These are phyloP conservation scores for Maccullochella peelii DNA, from an alignment of 2,113 vertebrate genomes.

Conservation along the genomic window DNA sequence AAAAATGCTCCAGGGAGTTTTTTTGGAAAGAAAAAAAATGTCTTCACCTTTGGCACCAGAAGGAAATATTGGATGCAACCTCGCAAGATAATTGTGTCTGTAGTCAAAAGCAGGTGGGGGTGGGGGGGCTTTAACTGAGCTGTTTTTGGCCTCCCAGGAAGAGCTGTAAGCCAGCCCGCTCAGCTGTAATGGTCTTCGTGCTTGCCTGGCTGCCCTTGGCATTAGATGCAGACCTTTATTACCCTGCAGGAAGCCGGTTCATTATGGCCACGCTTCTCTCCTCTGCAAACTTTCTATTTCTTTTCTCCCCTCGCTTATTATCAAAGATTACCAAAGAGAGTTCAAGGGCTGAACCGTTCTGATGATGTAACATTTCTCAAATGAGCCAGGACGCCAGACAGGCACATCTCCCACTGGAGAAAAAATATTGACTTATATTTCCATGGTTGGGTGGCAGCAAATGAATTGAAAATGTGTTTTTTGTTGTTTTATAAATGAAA, in stretches of 20 bases:
- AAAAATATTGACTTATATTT: conserved; percentile 40
- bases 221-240: conserved; percentile 79
- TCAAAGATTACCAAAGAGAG: conserved; percentile 74
- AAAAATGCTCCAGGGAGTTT: conserved; percentile 50
- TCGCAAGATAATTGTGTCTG: conserved; percentile 55
- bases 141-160: conserved; percentile 68
- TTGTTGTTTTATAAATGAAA: conserved; percentile 49
- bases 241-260: conserved; percentile 74
- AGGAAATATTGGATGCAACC: conserved; percentile 48
- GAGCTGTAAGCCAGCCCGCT: conserved; percentile 65
- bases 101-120: conserved; percentile 46
- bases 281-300: conserved; percentile 69
- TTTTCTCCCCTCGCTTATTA: conserved; percentile 58
- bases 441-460: conserved; percentile 24
- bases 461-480: conserved; percentile 36
- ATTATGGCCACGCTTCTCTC: conserved; percentile 67
- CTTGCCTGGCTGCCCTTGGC: conserved; percentile 76
- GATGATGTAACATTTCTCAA: conserved; percentile 65
- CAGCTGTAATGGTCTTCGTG: conserved; percentile 78
- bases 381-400: conserved; percentile 58
- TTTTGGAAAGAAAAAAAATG: conserved; percentile 43
- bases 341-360: conserved; percentile 59
- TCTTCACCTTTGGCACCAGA: conserved; percentile 58
- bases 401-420: conserved; percentile 46
- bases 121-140: conserved; percentile 27